Conservation (phyloP, 2,797 vertebrate genomes). For the Protonibea diacanthus region DNA sequence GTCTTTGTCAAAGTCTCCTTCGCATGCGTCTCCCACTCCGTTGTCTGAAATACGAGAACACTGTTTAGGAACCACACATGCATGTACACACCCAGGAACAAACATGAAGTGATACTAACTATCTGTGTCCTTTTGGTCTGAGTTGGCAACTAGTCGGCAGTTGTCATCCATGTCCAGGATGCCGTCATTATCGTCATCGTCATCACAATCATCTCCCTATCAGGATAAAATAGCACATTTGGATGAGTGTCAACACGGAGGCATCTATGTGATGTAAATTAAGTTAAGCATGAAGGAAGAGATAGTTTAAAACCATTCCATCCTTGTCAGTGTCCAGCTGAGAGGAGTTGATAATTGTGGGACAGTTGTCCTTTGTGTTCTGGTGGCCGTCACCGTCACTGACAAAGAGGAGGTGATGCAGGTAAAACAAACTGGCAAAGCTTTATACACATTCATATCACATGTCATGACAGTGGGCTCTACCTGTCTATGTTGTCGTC, state of each 20-base stretch:
- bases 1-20: constrained; percentile 96
- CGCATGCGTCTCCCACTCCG: constrained; percentile 92
- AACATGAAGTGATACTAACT: constrained; percentile 80
- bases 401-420: background rate
- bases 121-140: constrained; percentile 91
- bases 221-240: background rate
- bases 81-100: background rate
- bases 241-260: background rate
- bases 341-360: constrained; percentile 93
- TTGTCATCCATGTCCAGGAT: constrained; percentile 94
- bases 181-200: constrained; percentile 96
- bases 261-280: background rate
- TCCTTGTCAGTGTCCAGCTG: constrained; percentile 99
- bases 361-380: constrained; percentile 98
- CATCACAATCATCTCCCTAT: constrained; percentile 94
- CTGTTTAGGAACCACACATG: background rate
- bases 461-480: constrained; percentile 7
- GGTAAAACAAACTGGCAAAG: constrained; percentile 12
- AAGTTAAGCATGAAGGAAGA: too few relatives aligned
- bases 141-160: constrained; percentile 93
- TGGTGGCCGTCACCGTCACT: constrained; percentile 98
- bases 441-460: background rate
- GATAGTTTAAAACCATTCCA: constrained; percentile 78
- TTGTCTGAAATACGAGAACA: constrained; percentile 85
- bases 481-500: constrained; percentile 99